A percentile compares a stretch with the other conserved stretches of the same genome.
These are phyloP conservation scores for Adrianichthys oophorus DNA, from an alignment of 2,797 vertebrate genomes.

Conservation along the genomic window DNA sequence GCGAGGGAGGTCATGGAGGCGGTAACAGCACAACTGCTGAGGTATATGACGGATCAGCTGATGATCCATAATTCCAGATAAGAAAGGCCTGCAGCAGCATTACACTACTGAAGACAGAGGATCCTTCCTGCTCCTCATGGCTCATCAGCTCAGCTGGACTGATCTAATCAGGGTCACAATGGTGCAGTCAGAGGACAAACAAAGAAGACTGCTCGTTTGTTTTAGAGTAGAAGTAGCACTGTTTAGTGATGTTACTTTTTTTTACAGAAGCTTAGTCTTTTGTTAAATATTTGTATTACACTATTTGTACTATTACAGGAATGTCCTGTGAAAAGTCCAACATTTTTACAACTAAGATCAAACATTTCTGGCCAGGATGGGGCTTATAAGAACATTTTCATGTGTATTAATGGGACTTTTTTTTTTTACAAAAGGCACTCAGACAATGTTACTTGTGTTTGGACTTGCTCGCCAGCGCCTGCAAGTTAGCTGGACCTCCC, in stretches of 20 bases:
- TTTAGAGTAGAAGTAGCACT: too few relatives aligned
- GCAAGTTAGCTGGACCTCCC: conserved; percentile 88
- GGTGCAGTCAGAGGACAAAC: conserved; percentile 14
- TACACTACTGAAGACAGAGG: conserved; percentile 19
- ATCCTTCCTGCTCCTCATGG: conserved; percentile 14
- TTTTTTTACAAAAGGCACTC: not conserved
- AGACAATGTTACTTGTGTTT: conserved; percentile 81
- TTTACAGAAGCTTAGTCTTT: too few relatives aligned
- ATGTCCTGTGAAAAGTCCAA: too few relatives aligned
- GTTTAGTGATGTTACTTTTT: not conserved
- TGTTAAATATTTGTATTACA: too few relatives aligned
- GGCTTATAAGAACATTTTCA: not conserved
- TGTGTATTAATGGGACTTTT: too few relatives aligned
- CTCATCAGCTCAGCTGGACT: conserved; percentile 15
- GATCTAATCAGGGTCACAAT: conserved; percentile 41
- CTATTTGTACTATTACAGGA: too few relatives aligned
- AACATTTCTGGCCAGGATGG: not conserved
- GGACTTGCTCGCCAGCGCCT: conserved; percentile 81
- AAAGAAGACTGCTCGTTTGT: conserved; percentile 1
- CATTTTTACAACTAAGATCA: too few relatives aligned
- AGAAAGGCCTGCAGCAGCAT: conserved; percentile 1
- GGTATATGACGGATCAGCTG: conserved; percentile 6
- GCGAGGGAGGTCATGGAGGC: not conserved
- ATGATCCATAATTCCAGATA: conserved; percentile 7
- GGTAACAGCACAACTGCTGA: not conserved